Base-by-base conservation (phyloP, 2,888 invertebrate species). In the Dione vanillae region DNA sequence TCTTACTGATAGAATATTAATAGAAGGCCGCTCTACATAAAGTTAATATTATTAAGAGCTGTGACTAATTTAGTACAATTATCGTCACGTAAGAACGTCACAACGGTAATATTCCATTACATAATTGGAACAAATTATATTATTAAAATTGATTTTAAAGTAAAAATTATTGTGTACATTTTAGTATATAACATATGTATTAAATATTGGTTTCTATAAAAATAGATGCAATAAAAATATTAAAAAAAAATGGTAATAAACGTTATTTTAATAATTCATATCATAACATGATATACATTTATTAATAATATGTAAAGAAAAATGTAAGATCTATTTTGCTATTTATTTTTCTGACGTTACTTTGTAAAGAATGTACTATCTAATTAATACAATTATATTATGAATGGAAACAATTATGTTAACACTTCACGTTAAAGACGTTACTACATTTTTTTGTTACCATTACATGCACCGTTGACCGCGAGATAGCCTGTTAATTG, bases 381-480 rank as follows among this genome's bases (percentile, higher is more conserved):
- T 65, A 41, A 41, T 77, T 75, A 67, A 12, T 66, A 40, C 27
- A 59, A 27, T 62, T 56, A 56, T 37, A 84, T 84, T 83, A 64
- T 20, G 14, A 49, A 64, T 37, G 37, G 35, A 3, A n/a, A 35
- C n/a, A 54, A n/a, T 54, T 10, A 45, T 2, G 10, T n/a, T 37
- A 27, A 35, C 16, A 12, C 16, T 81, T 81, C 75, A 74, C 74
- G 78, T 88, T 87, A 87, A 45, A 27, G 5, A 7, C 11, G 37
- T 37, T 16, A 56, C 51, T 14, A 9, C 19, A 16, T n/a, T 79
- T 78, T 79, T 79, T 78, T 79, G 76, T 76, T 51, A 71, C 73
- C 80, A 86, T 90, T 90, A 87, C 85, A 90, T 82, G 89, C 85
- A 74, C 79, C 78, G 86, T 78, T 86, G 82, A 78, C 76, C 78